Evolutionary conservation across 1,140 invertebrate species (phyloP).

Genomic region (Pachyrhynchus sulphureomaculatus): DNA sequence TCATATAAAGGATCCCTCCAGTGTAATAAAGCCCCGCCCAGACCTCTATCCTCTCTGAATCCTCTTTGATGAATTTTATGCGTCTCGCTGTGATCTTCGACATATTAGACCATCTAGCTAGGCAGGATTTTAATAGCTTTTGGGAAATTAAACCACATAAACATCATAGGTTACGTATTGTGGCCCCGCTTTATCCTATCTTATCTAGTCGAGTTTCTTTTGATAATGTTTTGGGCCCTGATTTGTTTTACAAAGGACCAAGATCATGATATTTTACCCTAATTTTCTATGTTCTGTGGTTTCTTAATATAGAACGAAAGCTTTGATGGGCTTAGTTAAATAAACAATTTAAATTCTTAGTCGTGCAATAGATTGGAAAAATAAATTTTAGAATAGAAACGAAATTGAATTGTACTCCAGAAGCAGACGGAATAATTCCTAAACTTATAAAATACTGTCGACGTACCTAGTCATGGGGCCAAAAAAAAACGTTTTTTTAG

Average conservation of each 20-base stretch:
- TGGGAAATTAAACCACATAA: constrained; percentile 50
- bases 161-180: constrained; percentile 46
- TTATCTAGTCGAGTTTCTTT: constrained; percentile 32
- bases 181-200: constrained; percentile 38
- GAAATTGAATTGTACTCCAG: too few species aligned
- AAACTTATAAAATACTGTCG: too few species aligned
- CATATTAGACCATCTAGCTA: constrained; percentile 45
- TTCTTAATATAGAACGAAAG: too few species aligned
- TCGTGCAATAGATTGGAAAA: too few species aligned
- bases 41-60: constrained; percentile 26
- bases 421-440: too few species aligned
- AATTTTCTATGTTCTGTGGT: too few species aligned
- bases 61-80: constrained; percentile 50
- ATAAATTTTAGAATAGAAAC: too few species aligned
- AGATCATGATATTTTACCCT: constrained; percentile 1
- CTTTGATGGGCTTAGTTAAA: too few species aligned
- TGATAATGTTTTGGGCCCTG: constrained; percentile 9
- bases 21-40: constrained; percentile 22
- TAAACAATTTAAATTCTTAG: too few species aligned
- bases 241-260: constrained; percentile 17
- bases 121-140: constrained; percentile 47
- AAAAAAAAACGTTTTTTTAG: too few species aligned
- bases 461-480: too few species aligned
- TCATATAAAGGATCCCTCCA: constrained; percentile 22
- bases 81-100: constrained; percentile 44